Evolutionary conservation across 2,113 vertebrate species (phyloP).

Genomic region (Jacana jacana): DNA sequence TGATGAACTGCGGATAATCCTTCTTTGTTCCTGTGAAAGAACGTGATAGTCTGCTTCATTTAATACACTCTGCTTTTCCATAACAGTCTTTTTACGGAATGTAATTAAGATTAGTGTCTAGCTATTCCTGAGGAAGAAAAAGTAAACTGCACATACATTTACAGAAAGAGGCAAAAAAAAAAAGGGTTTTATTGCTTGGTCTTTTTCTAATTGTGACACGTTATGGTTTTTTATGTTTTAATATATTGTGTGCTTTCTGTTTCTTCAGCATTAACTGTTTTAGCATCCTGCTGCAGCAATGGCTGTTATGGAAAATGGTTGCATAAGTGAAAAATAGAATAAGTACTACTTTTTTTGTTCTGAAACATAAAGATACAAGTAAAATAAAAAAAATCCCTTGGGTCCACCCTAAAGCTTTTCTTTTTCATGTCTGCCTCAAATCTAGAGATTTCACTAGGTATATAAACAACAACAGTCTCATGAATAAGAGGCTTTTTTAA

Average conservation of each 20-base stretch:
- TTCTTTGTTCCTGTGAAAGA: slow-evolving; percentile 21
- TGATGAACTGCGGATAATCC: background rate
- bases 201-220: slow-evolving; percentile 11
- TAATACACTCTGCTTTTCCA: slow-evolving; percentile 33
- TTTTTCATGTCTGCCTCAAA: background rate
- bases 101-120: slow-evolving; percentile 55
- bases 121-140: background rate
- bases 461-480: background rate
- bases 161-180: background rate
- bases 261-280: background rate
- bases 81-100: slow-evolving; percentile 9
- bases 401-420: background rate
- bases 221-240: background rate
- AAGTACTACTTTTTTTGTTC: background rate
- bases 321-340: background rate
- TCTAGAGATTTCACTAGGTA: background rate
- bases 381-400: background rate
- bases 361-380: background rate
- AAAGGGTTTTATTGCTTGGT: slow-evolving; percentile 14
- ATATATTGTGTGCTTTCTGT: background rate
- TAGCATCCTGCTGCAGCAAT: background rate
- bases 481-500: slow-evolving; percentile 1
- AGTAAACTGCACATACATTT: slow-evolving; percentile 23
- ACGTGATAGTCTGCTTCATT: slow-evolving; percentile 19
- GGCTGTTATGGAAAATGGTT: background rate